Percentiles rank a stretch among this genome's conserved stretches.
phyloP scores from a whole-genome alignment of 2,113 vertebrate species.

The Lynx canadensis region DNA sequence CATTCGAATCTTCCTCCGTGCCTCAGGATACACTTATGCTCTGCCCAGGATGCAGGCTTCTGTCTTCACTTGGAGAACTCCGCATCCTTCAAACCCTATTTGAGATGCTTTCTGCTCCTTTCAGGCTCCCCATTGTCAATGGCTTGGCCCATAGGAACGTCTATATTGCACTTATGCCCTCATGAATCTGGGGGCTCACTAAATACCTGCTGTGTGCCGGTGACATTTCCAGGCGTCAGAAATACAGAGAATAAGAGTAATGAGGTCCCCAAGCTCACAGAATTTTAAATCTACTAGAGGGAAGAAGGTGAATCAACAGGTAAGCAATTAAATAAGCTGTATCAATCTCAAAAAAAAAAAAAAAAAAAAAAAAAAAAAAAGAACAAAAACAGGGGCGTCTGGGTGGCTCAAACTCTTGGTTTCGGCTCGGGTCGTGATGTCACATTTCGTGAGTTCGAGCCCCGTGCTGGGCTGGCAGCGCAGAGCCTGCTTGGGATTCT shows the following conservation, averaged over 20 bases:
- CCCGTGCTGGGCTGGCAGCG: too few relatives aligned
- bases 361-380: background rate
- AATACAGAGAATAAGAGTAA: background rate
- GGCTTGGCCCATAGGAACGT: rapidly evolving
- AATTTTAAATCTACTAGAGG: background rate
- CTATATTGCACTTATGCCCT: background rate
- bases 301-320: background rate
- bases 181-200: background rate
- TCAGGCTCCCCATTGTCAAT: background rate
- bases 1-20: too few relatives aligned
- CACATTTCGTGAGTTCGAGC: too few relatives aligned
- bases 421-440: too few relatives aligned
- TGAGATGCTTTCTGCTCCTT: background rate
- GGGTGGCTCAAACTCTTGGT: too few relatives aligned
- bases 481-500: too few relatives aligned
- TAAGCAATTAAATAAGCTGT: background rate
- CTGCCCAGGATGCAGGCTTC: background rate
- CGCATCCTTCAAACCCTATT: background rate
- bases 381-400: too few relatives aligned
- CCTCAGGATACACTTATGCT: rapidly evolving
- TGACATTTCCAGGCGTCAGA: background rate
- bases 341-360: background rate
- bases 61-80: background rate
- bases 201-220: background rate
- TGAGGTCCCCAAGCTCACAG: background rate